Base-by-base conservation (phyloP, 2,113 vertebrate species). In the Phycodurus eques region DNA sequence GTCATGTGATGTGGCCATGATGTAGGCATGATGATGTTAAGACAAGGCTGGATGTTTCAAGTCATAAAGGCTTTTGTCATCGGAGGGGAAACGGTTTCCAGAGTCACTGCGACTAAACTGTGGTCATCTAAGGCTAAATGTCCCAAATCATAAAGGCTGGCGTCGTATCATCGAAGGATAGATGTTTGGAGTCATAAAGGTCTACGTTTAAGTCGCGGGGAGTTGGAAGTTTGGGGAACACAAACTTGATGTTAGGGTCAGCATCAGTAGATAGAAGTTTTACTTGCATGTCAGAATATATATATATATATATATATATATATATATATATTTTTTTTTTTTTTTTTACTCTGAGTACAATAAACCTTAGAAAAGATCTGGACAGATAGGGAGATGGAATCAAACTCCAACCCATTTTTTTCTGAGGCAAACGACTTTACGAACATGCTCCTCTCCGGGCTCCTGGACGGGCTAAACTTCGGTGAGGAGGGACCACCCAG, bases 401-500 rank as follows among this genome's bases (percentile, higher is more conserved):
- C 64, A 0, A 66, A 66, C 8, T 14, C 22, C n/a, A 66, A 66
- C 14, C 64, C 64, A 17, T 66, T 66, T 46, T 47, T 66, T 66
- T n/a, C 44, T 9, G 64, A 66, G 7, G 22, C 43, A 22, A 47
- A 3, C 15, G 64, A 47, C 43, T 47, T 66, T 66, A 27, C 64
- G 7, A 66, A 66, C 44, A 66, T 66, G 64, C 44, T 66, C 44
- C 64, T 66, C 44, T 66, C 64, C 44, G 64, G 64, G 64, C 44
- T 66, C 12, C 64, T 47, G 44, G 64, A 66, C 4, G 64, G 64
- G 44, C 22, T 66, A 6, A 46, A 66, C 64, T 47, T 66, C 1
- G 5, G 14, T 47, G 44, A 66, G 1, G 64, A 47, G 13, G 27
- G 22, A 7, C n/a, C 22, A 47, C 2, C 63, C 5, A 65, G 63